These are phyloP conservation scores for Drosophila sechellia DNA, from an alignment of 1,140 invertebrate species.

Conservation along the genomic window DNA sequence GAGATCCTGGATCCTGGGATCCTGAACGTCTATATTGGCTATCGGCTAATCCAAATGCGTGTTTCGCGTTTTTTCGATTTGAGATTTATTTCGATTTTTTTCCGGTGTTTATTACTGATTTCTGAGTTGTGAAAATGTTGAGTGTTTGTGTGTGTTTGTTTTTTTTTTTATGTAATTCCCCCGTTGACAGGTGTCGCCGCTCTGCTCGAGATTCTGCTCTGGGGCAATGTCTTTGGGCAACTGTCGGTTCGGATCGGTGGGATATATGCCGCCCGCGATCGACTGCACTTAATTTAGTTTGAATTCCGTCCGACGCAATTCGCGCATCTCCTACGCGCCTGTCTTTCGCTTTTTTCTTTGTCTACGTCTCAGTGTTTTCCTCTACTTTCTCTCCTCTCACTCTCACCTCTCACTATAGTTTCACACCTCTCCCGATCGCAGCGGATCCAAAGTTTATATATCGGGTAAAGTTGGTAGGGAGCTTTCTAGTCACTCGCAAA, in stretches of 20 bases:
- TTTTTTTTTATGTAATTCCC: conserved; percentile 40
- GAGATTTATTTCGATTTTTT: background rate
- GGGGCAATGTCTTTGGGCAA: conserved; percentile 29
- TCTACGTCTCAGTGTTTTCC: conserved; percentile 8
- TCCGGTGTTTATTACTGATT: conserved; percentile 1
- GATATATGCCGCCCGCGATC: conserved; percentile 9
- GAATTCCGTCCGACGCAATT: conserved; percentile 35
- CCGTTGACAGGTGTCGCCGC: conserved; percentile 35
- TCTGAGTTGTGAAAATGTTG: background rate
- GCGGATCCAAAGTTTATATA: conserved; percentile 73
- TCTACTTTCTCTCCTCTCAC: background rate
- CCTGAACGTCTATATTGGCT: background rate
- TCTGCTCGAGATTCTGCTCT: conserved; percentile 22
- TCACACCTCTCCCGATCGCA: conserved; percentile 29
- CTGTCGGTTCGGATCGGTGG: conserved; percentile 29
- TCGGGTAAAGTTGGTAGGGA: conserved; percentile 23
- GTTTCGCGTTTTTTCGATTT: too few relatives aligned
- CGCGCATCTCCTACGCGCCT: conserved; percentile 43
- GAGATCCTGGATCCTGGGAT: background rate
- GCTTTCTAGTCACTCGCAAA: conserved; percentile 24
- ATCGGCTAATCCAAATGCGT: background rate
- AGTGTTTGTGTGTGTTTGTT: conserved; percentile 7
- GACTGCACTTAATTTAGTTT: conserved; percentile 22
- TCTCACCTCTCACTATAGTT: conserved; percentile 6
- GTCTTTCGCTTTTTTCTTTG: conserved; percentile 23